Evolutionary conservation across 1,140 invertebrate genomes (phyloP), one percentile per base, ranked within the genome.

Genomic region (Druon quercuslanigerum): DNA sequence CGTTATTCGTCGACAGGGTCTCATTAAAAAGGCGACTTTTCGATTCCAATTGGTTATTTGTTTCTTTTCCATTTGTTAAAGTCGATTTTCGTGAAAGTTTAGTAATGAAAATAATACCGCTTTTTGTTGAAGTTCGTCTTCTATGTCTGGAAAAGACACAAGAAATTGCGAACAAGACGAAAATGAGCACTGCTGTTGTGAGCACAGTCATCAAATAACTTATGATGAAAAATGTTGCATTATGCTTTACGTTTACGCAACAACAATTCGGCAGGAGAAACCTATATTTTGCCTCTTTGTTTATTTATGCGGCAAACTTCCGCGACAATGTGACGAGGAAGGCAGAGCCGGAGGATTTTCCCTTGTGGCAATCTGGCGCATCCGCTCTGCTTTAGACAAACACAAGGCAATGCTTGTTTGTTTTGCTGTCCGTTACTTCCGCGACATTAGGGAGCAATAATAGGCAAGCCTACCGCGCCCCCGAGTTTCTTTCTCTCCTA

Each of bases 291-390:
- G 50, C 56, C 19, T 20, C 77, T 78, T 81, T 75, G 76, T 78
- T 72, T 75, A n/a, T 25, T 76, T 76, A 81, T 78, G 54, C 71
- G 51, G 74, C 74, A 73, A 79, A 75, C 75, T 79, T 82, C 81
- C 76, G 66, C 51, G 74, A 56, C 46, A 77, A 73, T 73, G 56
- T 74, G 51, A 70, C 57, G 60, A 52, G 2, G 70, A 60, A 60
- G 72, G 74, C 16, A 46, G 6, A 60, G 72, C 72, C 16, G 11
- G 6, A 66, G 19, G 17, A 66, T 13, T 66, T 25, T 66, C 19
- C 57, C 12, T 66, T 20, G 19, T 20, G 12, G 17, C 5, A 17
- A 17, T 54, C 52, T 19, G 52, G 52, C 17, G 52, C 17, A 17
- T 54, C n/a, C 52, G 52, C 17, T 54, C 17, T 54, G 17, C 52